Base-by-base conservation (phyloP, 2,113 vertebrate genomes). In the Chitala chitala region DNA sequence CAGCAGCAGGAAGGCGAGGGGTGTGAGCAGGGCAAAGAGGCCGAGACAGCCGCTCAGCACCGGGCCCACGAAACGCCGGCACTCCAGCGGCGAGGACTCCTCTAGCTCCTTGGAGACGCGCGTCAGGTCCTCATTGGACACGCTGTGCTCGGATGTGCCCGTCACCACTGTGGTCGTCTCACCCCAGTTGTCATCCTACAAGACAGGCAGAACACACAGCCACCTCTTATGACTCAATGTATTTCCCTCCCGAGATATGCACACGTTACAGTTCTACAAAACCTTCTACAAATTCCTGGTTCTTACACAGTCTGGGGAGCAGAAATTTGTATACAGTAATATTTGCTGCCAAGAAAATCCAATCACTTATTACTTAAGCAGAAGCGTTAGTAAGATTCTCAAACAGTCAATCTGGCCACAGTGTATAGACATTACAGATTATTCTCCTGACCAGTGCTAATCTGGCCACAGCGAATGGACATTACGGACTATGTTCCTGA, bases 101-200 rank as follows among this genome's bases (percentile, higher is more conserved):
- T 96, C 95, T 89, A 96, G 85, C 79, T 98, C 95, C 90, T 96
- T 95, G 86, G 94, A 78, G 79, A 95, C 90, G 65, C 93, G 93
- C 0, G 91, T 94, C 83, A 98, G 86, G 90, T 98, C 95, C 86
- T 98, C 95, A 0, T 96, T 94, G 0, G 95, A 98, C 84, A 96
- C 90, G 86, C 95, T 98, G 91, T 95, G 94, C 74, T 96, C 95
- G 0, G 95, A 98, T 0, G 95, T 96, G 56, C 95, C 95, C 0
- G 95, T 98, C 73, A 96, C 93, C 1, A 96, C 94, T 0, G 95
- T 98, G 24, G 95, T 96, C 8, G 94, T 96, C 82, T 96, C 95
- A 0, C 94, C 95, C 95, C 95, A 98, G 91, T 96, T 96, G 82
- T 96, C 95, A 0, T 96, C 95, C 95, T 98, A 75, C 2, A 3